phyloP scores from a whole-genome alignment of 1,140 invertebrate genomes.

The Penaeus japonicus region DNA sequence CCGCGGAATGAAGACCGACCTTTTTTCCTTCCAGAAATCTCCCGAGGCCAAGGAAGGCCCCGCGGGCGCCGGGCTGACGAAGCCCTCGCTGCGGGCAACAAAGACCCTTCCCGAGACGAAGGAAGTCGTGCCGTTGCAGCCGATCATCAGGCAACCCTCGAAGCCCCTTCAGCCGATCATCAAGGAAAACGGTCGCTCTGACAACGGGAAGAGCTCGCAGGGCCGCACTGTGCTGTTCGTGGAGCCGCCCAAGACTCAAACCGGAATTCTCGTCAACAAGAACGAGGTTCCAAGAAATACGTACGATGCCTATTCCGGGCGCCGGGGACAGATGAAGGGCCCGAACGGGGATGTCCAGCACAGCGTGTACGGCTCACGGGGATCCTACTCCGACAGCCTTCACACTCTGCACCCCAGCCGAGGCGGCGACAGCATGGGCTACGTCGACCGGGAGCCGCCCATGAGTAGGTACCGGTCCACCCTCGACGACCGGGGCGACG shows the following conservation, averaged over 20 bases:
- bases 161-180: conserved; percentile 39
- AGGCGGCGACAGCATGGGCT: neutral
- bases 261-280: conserved; percentile 38
- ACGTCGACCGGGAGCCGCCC: conserved; percentile 9
- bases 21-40: neutral
- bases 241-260: conserved; percentile 37
- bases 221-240: conserved; percentile 46
- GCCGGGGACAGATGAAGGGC: conserved; percentile 23
- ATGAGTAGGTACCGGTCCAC: conserved; percentile 10
- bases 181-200: conserved; percentile 35
- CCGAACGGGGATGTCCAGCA: conserved; percentile 40
- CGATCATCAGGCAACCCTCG: conserved; percentile 30
- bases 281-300: conserved; percentile 41
- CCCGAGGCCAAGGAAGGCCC: neutral
- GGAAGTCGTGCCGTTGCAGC: conserved; percentile 4
- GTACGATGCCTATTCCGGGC: neutral
- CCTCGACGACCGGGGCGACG: conserved; percentile 16
- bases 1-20: neutral
- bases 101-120: neutral
- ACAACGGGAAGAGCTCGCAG: conserved; percentile 36
- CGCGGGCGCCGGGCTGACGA: neutral
- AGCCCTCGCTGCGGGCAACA: too few species aligned
- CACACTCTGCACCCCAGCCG: conserved; percentile 22
- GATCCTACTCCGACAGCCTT: conserved; percentile 39
- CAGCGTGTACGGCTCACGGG: conserved; percentile 9